Evolutionary conservation across 2,797 vertebrate species (phyloP), one percentile per base, ranked within the genome.

Genomic region (Cirrhinus mrigala): DNA sequence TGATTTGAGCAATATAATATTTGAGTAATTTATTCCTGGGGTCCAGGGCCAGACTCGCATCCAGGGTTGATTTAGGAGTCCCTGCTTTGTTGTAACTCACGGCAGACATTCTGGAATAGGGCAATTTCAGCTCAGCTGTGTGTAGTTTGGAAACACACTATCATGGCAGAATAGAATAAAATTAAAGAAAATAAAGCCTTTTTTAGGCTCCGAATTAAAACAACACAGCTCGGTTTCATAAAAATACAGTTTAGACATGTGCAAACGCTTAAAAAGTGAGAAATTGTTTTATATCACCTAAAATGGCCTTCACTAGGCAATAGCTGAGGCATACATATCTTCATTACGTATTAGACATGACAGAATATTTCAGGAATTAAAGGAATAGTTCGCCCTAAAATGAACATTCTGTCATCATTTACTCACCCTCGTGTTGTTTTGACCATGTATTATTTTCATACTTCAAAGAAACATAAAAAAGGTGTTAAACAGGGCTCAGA

Each of bases 1-100:
- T 73, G 82, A 89, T 90, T 86, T 84, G 87, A 89, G 84, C 87
- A 86, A 89, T 90, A 89, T 89, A 89, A 88, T 86, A 85, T 76
- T 75, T 27, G 44, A 83, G 85, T 88, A 83, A 88, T 90, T 90
- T 90, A 85, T 88, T 79, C 73, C 79, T 9, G 33, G 56, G 76
- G 83, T 86, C 58, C 18, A 27, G 62, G 74, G 80, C 84, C 84
- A 79, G 52, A 81, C 76, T 86, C 46, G 60, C 76, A 85, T 85
- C 79, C 69, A 83, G 56, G 75, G 82, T 64, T 86, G 84, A 89
- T 90, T 90, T 88, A 89, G 54, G 88, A 81, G 79, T 89, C 90
- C 87, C 90, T 64, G 40, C 79, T 83, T 87, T 79, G 83, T 85
- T 82, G 77, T 90, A 88, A 90, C 83, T 89, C 88, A 88, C 68